A percentile compares a stretch with the other conserved stretches of the same genome.
These are phyloP conservation scores for Drosophila colorata DNA, from an alignment of 2,888 invertebrate genomes.

Conservation along the genomic window DNA sequence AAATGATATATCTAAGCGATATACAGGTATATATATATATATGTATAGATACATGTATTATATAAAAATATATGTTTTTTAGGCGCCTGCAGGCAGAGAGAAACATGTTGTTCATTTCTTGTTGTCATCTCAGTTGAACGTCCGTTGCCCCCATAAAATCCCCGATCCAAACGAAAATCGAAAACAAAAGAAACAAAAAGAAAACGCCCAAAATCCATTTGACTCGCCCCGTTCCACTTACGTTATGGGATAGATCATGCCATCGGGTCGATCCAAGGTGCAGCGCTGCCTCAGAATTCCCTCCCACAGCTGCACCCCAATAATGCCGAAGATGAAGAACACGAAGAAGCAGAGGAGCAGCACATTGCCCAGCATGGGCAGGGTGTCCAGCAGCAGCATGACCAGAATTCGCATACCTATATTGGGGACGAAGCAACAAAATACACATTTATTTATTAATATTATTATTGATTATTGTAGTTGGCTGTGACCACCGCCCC, in stretches of 20 bases:
- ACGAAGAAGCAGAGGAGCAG: slow-evolving; percentile 99
- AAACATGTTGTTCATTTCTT: slow-evolving; percentile 32
- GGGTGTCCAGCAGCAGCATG: slow-evolving; percentile 98
- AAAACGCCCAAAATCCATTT: neutral
- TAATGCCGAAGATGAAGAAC: slow-evolving; percentile 99
- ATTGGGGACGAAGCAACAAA: neutral
- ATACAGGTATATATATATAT: slow-evolving; percentile 27
- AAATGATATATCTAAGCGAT: slow-evolving; percentile 31
- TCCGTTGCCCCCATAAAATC: slow-evolving; percentile 31
- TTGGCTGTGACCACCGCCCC: neutral
- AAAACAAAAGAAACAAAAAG: neutral
- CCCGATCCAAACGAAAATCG: neutral
- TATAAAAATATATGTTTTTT: slow-evolving; percentile 15
- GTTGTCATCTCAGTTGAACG: slow-evolving; percentile 39
- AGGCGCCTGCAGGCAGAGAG: slow-evolving; percentile 56
- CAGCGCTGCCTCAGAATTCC: slow-evolving; percentile 98
- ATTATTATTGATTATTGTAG: too few relatives aligned
- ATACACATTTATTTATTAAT: too few relatives aligned
- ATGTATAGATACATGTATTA: slow-evolving; percentile 22
- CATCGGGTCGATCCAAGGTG: slow-evolving; percentile 90
- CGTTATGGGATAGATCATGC: slow-evolving; percentile 91
- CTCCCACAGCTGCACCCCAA: slow-evolving; percentile 99
- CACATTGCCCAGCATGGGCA: slow-evolving; percentile 99
- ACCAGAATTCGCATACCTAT: slow-evolving; percentile 99
- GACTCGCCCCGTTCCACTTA: slow-evolving; percentile 86